Evolutionary conservation across 2,797 vertebrate genomes (phyloP), one percentile per base, ranked within the genome.

Genomic region (Notolabrus celidotus): DNA sequence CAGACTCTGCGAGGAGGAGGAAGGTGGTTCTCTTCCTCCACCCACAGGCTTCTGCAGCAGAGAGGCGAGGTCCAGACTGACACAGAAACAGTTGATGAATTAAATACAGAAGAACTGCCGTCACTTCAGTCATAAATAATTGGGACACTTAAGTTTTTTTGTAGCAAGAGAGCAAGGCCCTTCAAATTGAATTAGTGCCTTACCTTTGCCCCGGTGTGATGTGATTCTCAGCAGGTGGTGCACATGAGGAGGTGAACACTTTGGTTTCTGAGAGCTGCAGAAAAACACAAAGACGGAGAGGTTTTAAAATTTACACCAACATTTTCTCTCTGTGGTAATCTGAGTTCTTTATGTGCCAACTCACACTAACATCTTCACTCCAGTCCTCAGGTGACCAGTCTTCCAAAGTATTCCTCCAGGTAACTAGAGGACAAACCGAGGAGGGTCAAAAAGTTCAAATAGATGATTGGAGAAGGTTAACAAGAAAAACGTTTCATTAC

Each of bases 351-450:
- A 43, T 68, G 64, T 52, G 54, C 63, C 17, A 86, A 90, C 89
- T 92, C 59, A 83, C 80, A 94, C 97, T 95, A 88, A 98, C 96
- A 76, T 99, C 97, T 89, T 98, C 97, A 79, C 93, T 97, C 97
- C 97, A 99, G 58, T 99, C 97, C 85, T 99, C 97, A 42, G 96
- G 83, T 41, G 95, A 94, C 96, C 97, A 99, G 76, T 98, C 97
- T 64, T 99, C 97, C 78, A 97, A 76, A 56, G 96, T 94, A 73
- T 89, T 96, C 81, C 94, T 96, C 97, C 97, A 98, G 8, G 96
- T 73, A 82, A 95, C 97, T 89, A 53, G 0, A 68, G 20, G 50
- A 73, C 42, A 83, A 67, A 31, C 53, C 73, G 39, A 9, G 2
- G 64, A 19, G 38, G 56, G 51, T 58, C 45, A 56, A 9, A 36